Base-by-base conservation (phyloP, 2,113 vertebrate genomes). In the Stercorarius parasiticus region DNA sequence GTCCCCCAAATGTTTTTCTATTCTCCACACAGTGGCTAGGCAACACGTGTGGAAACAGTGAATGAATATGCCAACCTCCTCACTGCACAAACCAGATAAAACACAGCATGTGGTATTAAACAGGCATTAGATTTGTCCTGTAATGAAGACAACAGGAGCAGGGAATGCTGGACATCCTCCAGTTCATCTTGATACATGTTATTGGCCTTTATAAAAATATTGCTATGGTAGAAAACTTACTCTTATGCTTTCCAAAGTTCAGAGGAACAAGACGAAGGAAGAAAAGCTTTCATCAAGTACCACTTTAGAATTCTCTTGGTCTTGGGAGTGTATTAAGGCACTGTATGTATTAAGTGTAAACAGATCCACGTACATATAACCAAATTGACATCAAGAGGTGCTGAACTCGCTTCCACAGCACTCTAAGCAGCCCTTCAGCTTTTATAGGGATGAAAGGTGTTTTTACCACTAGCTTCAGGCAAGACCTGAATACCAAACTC, bases 401-500 rank as follows among this genome's bases (percentile, higher is more conserved):
- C 22, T 71, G 49, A 92, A 81, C 53, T 93, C 86, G 34, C 64
- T 81, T 72, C 67, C 62, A 77, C 22, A 50, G 30, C 62, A 72
- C 62, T 97, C 94, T 92, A 87, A 82, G 34, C 50, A 89, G 22
- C 16, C 40, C 49, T 88, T 74, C 50, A 72, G n/a, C 55, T 85
- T 93, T 82, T 58, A 69, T 7, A 77, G 9, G n/a, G 56, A 71
- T 95, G 82, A 90, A 97, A 96, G 73, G 36, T 72, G 49, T 53
- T 82, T 87, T 83, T 86, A 80, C 80, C 86, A 93, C 76, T 89
- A 85, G 55, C 92, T 96, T 83, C 80, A 89, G 91, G 43, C 66
- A 90, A 93, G 74, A 87, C 38, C 45, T 67, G n/a, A 89, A 93
- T 76, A 38, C 18, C 43, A 92, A 94, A 82, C n/a, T 59, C 73